Percentiles rank a stretch among this genome's conserved stretches.
These are phyloP conservation scores for Catostylus mosaicus DNA, from an alignment of 30 jellyfish, hydroid and myxozoan genomes.

Conservation along the genomic window DNA sequence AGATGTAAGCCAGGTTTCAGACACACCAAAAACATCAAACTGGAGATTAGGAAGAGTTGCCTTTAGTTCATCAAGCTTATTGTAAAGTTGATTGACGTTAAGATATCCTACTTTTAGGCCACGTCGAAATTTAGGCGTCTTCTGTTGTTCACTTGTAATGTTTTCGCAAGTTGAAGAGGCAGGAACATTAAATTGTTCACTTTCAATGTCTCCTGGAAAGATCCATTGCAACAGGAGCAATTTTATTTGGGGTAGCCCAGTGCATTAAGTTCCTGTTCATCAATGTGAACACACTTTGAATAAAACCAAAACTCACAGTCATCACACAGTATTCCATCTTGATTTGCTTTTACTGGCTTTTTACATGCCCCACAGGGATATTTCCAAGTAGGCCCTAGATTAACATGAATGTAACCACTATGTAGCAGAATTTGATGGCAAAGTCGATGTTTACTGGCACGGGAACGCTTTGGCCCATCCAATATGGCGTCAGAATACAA, in stretches of 20 bases:
- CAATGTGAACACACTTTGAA: slow-evolving; percentile 48
- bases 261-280: slow-evolving; percentile 33
- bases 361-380: slow-evolving; percentile 39
- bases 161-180: slow-evolving; percentile 34
- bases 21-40: slow-evolving; percentile 33
- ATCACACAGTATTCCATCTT: slow-evolving; percentile 51
- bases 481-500: slow-evolving; percentile 51
- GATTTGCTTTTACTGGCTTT: slow-evolving; percentile 55
- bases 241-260: slow-evolving; percentile 28
- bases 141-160: slow-evolving; percentile 23
- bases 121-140: slow-evolving; percentile 37
- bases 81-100: slow-evolving; percentile 43
- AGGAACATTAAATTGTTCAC: slow-evolving; percentile 33
- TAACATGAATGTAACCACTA: slow-evolving; percentile 56
- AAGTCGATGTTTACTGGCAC: slow-evolving; percentile 58
- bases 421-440: slow-evolving; percentile 36
- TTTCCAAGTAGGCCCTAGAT: slow-evolving; percentile 62
- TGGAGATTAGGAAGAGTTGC: slow-evolving; percentile 35
- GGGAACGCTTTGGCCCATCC: slow-evolving; percentile 49
- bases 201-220: slow-evolving; percentile 42
- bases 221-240: slow-evolving; percentile 47
- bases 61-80: slow-evolving; percentile 40
- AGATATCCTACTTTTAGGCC: slow-evolving; percentile 60
- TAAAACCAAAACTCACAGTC: slow-evolving; percentile 57
- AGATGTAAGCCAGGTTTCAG: slow-evolving; percentile 66